A percentile compares a stretch with the other conserved stretches of the same genome.
These are phyloP conservation scores for Bibio marci DNA, from an alignment of 2,888 invertebrate genomes.

Conservation along the genomic window DNA sequence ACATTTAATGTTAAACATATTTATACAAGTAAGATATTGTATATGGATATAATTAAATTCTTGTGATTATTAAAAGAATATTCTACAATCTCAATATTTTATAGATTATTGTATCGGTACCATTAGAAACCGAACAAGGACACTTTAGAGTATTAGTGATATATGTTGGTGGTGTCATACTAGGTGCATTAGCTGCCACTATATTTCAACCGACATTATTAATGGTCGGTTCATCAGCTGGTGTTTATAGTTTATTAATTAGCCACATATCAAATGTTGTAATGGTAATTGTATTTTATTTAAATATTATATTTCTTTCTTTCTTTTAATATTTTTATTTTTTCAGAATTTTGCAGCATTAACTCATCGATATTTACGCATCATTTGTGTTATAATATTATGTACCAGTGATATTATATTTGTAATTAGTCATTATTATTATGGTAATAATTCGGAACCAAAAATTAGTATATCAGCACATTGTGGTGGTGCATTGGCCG, in stretches of 20 bases:
- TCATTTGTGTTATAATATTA: constrained; percentile 41
- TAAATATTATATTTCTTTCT: constrained; percentile 5
- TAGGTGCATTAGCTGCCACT: constrained; percentile 58
- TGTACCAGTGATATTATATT: constrained; percentile 46
- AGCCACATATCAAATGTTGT: constrained; percentile 74
- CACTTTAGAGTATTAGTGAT: constrained; percentile 48
- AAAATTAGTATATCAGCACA: constrained; percentile 56
- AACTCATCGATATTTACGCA: constrained; percentile 33
- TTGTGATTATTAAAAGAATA: too few species aligned
- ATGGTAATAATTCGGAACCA: constrained; percentile 28
- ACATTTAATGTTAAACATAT: constrained; percentile 61
- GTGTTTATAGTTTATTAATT: constrained; percentile 74
- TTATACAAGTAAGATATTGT: constrained; percentile 45
- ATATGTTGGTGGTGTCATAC: constrained; percentile 58
- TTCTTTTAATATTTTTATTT: constrained; percentile 11
- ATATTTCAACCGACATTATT: constrained; percentile 55
- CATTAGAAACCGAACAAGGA: constrained; percentile 54
- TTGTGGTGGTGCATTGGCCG: constrained; percentile 47
- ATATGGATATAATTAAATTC: neutral
- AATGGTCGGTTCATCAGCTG: constrained; percentile 79
- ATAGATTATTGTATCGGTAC: constrained; percentile 30
- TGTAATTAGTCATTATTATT: constrained; percentile 30
- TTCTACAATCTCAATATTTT: neutral
- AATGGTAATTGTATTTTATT: constrained; percentile 32
- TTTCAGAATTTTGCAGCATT: constrained; percentile 31